Base-by-base conservation (phyloP, 2,113 vertebrate genomes). In the Nipponia nippon region DNA sequence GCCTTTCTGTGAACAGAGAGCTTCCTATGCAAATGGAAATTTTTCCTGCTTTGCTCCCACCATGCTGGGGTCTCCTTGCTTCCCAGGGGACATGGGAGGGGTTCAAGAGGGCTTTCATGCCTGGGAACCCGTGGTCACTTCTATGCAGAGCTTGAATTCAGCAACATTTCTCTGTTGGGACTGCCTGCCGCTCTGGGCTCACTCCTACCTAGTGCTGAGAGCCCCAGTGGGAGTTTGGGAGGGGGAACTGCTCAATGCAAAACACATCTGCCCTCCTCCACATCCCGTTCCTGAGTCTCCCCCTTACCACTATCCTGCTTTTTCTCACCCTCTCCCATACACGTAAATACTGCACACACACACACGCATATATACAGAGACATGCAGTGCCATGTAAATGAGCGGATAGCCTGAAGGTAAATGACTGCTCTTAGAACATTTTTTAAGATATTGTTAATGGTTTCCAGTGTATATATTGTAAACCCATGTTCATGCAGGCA, bases 41-140 rank as follows among this genome's bases (percentile, higher is more conserved):
- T 34, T 77, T 79, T 80, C 15, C 38, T 52, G 13, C 18, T 50
- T 38, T 46, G 10, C 42, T 77, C 11, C 44, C 21, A 23, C 25
- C 18, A 4, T 34, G 19, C 76, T 34, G 44, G 9, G 3, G 10
- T 66, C 6, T 8, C 13, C 10, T 70, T 75, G 18, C 9, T 81
- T 10, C 4, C 22, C 15, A 56, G 17, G 10, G 18, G 2, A 69
- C 22, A 34, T 16, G 16, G 22, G 20, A 79, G 3, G 0, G 0
- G 23, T 65, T 44, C 17, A 83, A 75, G 67, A n/a, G 16, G 19
- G 22, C 11, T 78, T 81, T 70, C 46, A 38, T 6, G 19, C 12
- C 8, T 46, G 25, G 25, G 62, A 34, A 10, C 22, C 9, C 26
- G n/a, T 29, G 16, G 30, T 38, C 27, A 53, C 13, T 40, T 71